Base-by-base conservation (phyloP, 2,888 invertebrate genomes). In the Nomada hirtipes region DNA sequence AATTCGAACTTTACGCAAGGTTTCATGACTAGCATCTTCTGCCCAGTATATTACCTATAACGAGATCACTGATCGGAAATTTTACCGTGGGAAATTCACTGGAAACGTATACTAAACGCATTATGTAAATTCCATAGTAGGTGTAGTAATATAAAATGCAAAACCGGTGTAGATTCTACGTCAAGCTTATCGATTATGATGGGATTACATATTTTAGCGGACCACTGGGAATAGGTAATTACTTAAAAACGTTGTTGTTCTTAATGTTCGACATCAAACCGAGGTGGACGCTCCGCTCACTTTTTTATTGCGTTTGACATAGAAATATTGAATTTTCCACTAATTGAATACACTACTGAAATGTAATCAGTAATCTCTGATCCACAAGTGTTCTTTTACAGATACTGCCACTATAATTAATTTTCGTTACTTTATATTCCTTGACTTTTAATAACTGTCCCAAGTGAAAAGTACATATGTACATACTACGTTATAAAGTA, bases 61-160 rank as follows among this genome's bases (percentile, higher is more conserved):
- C 57, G 23, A n/a, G 42, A 20, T 61, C 20, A 11, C 13, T 18
- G 60, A 60, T 61, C 20, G 61, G 2, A 20, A 61, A 61, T 61
- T 61, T 4, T 20, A 11, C 20, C 15, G 1, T 10, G 20, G 42
- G 20, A 44, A 61, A 61, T 42, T 44, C 4, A 42, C 42, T 20
- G 20, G 42, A 42, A 20, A 61, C 61, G 20, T 20, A 44, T 61
- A 44, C 42, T 61, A 61, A 61, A 61, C n/a, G 42, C 20, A 61
- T 42, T 61, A 61, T 42, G 61, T 13, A 61, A 44, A 61, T 61
- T 44, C 20, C 20, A 20, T 9, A 20, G 29, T 10, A 60, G 42
- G 11, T 4, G 20, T 20, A 20, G 42, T 11, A n/a, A 20, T 42
- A 44, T 44, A 42, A 61, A 44, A 61, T 61, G 42, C 20, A 61